Evolutionary conservation across 1,140 invertebrate genomes (phyloP).

Genomic region (Neocloeon triangulifer): DNA sequence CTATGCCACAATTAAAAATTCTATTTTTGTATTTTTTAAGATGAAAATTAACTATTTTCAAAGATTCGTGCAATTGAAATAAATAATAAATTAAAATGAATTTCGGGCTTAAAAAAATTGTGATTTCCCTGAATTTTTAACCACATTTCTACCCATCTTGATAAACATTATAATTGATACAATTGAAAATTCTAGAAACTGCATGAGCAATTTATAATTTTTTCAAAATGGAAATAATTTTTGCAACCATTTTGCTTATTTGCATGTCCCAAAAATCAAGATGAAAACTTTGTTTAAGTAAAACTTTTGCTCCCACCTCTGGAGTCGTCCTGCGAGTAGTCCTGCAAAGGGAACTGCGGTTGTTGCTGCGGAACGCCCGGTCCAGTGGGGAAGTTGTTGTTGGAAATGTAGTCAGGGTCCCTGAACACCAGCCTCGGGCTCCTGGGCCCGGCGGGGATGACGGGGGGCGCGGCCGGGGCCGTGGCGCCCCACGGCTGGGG

Average conservation of each 20-base stretch:
- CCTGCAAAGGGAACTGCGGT: slow-evolving; percentile 2
- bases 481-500: slow-evolving; percentile 23
- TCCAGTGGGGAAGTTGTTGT: slow-evolving; percentile 13
- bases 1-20: too few species aligned
- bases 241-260: neutral
- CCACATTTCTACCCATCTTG: too few species aligned
- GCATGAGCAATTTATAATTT: neutral
- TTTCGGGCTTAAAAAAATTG: too few species aligned
- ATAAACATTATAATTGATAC: neutral
- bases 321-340: slow-evolving; percentile 15
- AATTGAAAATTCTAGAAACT: slow-evolving; percentile 1
- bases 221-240: slow-evolving; percentile 1
- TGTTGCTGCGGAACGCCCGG: neutral
- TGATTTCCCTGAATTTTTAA: too few species aligned
- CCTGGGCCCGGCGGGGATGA: too few species aligned
- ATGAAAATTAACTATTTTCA: too few species aligned
- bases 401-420: slow-evolving; percentile 19
- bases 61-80: too few species aligned
- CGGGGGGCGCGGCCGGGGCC: too few species aligned
- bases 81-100: too few species aligned
- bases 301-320: slow-evolving; percentile 15
- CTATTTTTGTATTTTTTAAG: too few species aligned
- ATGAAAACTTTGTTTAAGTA: too few species aligned
- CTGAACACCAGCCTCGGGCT: slow-evolving; percentile 25
- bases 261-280: neutral